Percentiles rank a stretch among this genome's conserved stretches.
Evolutionary conservation across 2,888 invertebrate species (phyloP).

Genomic region (Amorpha juglandis): DNA sequence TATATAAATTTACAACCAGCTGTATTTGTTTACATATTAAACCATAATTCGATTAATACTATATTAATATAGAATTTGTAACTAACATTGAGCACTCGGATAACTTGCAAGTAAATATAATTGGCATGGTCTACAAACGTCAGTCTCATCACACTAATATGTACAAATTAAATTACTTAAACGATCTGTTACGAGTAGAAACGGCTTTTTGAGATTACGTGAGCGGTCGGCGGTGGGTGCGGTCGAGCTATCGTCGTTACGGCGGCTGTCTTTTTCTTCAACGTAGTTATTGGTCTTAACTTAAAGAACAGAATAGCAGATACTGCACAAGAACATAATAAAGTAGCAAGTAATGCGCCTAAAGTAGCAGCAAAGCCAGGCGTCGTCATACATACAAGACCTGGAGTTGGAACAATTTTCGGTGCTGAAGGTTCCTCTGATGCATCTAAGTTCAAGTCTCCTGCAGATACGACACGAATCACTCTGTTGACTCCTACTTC

Average conservation of each 20-base stretch:
- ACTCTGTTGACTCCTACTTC: conserved; percentile 95
- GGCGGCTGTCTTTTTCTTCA: conserved; percentile 82
- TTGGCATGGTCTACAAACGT: conserved; percentile 77
- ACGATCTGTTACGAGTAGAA: conserved; percentile 86
- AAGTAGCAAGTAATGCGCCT: conserved; percentile 91
- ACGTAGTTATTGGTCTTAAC: conserved; percentile 87
- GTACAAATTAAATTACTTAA: conserved; percentile 76
- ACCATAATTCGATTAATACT: conserved; percentile 42
- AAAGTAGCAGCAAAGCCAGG: conserved; percentile 96
- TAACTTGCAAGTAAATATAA: conserved; percentile 67
- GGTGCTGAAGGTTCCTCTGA: conserved; percentile 87
- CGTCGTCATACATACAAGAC: conserved; percentile 96
- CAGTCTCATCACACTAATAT: conserved; percentile 84
- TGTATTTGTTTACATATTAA: conserved; percentile 36
- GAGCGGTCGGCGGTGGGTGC: conserved; percentile 73
- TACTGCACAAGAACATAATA: conserved; percentile 92
- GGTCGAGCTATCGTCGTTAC: conserved; percentile 76
- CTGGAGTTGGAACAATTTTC: conserved; percentile 86
- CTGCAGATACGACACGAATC: conserved; percentile 95
- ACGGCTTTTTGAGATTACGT: conserved; percentile 85
- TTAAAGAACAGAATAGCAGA: conserved; percentile 94
- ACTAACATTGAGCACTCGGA: conserved; percentile 61
- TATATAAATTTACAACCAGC: background rate
- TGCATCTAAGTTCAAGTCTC: conserved; percentile 92
- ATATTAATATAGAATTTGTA: conserved; percentile 39